A percentile compares a stretch with the other conserved stretches of the same genome.
phyloP scores from a whole-genome alignment of 2,888 invertebrate genomes.

The Netelia fuscicornis region DNA sequence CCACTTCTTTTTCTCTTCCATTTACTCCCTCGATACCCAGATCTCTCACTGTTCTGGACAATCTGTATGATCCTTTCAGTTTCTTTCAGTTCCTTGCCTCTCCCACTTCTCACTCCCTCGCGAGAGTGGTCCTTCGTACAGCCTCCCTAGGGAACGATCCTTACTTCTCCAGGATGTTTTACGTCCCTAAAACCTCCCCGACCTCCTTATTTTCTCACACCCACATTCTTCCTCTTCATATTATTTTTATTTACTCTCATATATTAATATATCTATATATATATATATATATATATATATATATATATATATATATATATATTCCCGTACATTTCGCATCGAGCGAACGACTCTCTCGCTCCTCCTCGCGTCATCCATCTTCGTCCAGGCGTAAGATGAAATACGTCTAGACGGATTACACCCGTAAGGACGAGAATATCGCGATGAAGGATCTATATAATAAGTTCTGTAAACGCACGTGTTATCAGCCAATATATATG shows the following conservation, averaged over 20 bases:
- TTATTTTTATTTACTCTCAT: background rate
- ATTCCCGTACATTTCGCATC: conserved; percentile 14
- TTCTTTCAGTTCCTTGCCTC: conserved; percentile 8
- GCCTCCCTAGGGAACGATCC: conserved; percentile 33
- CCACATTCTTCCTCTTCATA: conserved; percentile 6
- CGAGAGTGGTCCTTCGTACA: conserved; percentile 6
- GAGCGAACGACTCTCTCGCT: background rate
- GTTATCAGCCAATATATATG: conserved; percentile 48
- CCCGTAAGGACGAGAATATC: conserved; percentile 23
- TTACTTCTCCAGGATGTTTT: conserved; percentile 5
- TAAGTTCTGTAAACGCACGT: conserved; percentile 17
- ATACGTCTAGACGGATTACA: conserved; percentile 61
- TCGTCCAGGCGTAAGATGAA: conserved; percentile 57
- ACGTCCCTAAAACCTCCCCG: background rate
- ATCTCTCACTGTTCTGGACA: conserved; percentile 11
- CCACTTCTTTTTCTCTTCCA: background rate
- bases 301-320: background rate
- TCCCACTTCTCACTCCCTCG: conserved; percentile 9
- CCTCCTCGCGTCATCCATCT: conserved; percentile 33
- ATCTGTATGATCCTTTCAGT: conserved; percentile 15
- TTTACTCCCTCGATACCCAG: conserved; percentile 13
- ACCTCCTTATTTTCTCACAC: conserved; percentile 34
- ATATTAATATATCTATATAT: background rate
- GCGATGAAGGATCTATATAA: conserved; percentile 31
- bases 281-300: conserved; percentile 2